Conservation (phyloP, 2,797 vertebrate genomes). For the Sebastes variabilis region DNA sequence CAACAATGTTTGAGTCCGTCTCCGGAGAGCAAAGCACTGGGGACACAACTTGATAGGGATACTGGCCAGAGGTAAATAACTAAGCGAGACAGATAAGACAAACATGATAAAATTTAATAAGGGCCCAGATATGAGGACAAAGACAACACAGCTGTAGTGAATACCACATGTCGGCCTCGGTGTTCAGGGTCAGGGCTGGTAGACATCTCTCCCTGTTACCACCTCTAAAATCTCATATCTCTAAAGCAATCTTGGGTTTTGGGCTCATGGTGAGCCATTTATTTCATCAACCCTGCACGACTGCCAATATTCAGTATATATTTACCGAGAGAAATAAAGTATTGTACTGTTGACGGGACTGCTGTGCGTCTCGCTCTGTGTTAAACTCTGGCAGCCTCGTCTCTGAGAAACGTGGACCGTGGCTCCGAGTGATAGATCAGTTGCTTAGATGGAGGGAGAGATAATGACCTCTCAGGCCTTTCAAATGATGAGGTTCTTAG, state of each 20-base stretch:
- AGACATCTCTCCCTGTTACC: slow-evolving; percentile 44
- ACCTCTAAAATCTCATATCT: slow-evolving; percentile 44
- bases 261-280: background rate
- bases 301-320: slow-evolving; percentile 31
- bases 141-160: slow-evolving; percentile 80
- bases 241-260: slow-evolving; percentile 41
- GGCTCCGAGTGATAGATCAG: slow-evolving; percentile 53
- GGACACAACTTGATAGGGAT: slow-evolving; percentile 70
- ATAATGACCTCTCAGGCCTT: slow-evolving; percentile 75
- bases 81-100: slow-evolving; percentile 73
- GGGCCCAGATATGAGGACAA: slow-evolving; percentile 67
- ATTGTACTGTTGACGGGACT: slow-evolving; percentile 5
- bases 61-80: slow-evolving; percentile 78
- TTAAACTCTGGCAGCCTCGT: slow-evolving; percentile 35
- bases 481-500: slow-evolving; percentile 70
- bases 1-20: slow-evolving; percentile 59
- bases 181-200: slow-evolving; percentile 61
- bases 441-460: slow-evolving; percentile 71
- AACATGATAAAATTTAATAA: slow-evolving; percentile 82
- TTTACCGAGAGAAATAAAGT: slow-evolving; percentile 28
- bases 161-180: slow-evolving; percentile 78
- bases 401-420: slow-evolving; percentile 43
- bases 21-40: slow-evolving; percentile 56
- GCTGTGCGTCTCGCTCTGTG: slow-evolving; percentile 30
- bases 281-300: slow-evolving; percentile 35